These are phyloP conservation scores for Megatriorchis doriae DNA, from an alignment of 2,113 vertebrate genomes.

Conservation along the genomic window DNA sequence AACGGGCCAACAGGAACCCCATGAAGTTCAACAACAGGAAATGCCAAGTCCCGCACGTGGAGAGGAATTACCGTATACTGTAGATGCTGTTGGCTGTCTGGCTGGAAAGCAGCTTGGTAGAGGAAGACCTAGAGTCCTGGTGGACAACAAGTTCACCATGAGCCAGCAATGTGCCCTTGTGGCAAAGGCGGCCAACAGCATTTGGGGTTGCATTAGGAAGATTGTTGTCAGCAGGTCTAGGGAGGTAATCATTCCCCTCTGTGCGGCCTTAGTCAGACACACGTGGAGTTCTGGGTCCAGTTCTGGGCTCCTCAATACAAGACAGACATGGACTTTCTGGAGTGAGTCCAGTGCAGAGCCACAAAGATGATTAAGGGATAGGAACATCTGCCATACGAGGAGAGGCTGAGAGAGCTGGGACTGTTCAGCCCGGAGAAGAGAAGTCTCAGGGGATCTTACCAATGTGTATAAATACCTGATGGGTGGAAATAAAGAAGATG, in stretches of 20 bases:
- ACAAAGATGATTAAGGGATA: not conserved
- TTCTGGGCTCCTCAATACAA: not conserved
- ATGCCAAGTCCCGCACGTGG: rapidly evolving
- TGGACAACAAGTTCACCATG: not conserved
- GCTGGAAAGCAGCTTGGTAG: not conserved
- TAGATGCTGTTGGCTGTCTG: not conserved
- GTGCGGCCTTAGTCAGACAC: not conserved
- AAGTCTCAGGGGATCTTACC: not conserved
- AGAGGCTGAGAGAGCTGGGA: not conserved
- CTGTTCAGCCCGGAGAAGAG: not conserved
- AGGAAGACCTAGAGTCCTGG: not conserved
- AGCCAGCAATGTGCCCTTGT: not conserved
- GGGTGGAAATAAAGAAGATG: not conserved
- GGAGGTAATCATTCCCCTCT: not conserved
- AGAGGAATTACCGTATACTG: not conserved
- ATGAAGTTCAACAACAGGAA: not conserved
- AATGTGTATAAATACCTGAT: not conserved
- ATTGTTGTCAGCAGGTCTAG: not conserved
- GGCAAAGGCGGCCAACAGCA: not conserved
- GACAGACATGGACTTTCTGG: not conserved
- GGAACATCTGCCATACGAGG: not conserved
- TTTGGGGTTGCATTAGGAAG: not conserved
- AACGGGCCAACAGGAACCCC: not conserved
- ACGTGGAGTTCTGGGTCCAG: not conserved
- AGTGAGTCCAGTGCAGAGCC: not conserved